Evolutionary conservation across 23 tunicate genomes (phyloP).

Genomic region (Trididemnum miniatum): DNA sequence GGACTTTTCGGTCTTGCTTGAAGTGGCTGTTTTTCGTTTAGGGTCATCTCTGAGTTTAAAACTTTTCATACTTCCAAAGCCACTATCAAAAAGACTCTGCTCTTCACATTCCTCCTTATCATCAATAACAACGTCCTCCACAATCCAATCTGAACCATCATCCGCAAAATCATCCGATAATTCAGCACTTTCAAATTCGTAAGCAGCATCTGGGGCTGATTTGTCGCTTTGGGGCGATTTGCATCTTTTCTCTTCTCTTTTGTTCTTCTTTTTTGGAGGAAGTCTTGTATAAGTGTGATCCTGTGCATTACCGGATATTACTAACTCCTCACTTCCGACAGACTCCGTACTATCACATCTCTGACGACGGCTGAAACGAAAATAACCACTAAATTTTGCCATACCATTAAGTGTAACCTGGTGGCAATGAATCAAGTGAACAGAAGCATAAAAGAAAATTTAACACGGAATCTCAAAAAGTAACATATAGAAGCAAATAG

Average conservation of each 20-base stretch:
- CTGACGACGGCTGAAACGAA: not conserved
- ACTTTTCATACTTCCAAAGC: conserved; percentile 73
- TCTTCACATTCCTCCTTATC: conserved; percentile 35
- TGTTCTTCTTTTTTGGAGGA: conserved; percentile 7
- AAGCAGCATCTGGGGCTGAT: conserved; percentile 96
- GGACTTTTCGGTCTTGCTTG: not conserved
- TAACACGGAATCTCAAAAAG: too few species aligned
- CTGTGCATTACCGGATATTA: conserved; percentile 53
- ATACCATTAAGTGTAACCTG: too few species aligned
- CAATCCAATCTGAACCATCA: conserved; percentile 17
- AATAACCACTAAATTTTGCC: too few species aligned
- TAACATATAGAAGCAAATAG: too few species aligned
- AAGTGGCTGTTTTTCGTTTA: not conserved
- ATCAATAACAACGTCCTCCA: conserved; percentile 29
- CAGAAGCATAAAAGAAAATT: too few species aligned
- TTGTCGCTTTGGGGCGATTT: conserved; percentile 83
- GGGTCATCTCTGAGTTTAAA: not conserved
- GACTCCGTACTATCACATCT: conserved; percentile 22
- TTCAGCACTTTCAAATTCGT: conserved; percentile 85
- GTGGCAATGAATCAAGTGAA: too few species aligned
- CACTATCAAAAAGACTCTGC: conserved; percentile 65
- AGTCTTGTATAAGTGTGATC: conserved; percentile 70
- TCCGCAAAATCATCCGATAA: conserved; percentile 39
- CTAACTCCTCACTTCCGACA: conserved; percentile 39
- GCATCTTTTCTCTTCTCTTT: conserved; percentile 38